Base-by-base conservation (phyloP, 1,140 invertebrate genomes). In the Watersipora subatra region DNA sequence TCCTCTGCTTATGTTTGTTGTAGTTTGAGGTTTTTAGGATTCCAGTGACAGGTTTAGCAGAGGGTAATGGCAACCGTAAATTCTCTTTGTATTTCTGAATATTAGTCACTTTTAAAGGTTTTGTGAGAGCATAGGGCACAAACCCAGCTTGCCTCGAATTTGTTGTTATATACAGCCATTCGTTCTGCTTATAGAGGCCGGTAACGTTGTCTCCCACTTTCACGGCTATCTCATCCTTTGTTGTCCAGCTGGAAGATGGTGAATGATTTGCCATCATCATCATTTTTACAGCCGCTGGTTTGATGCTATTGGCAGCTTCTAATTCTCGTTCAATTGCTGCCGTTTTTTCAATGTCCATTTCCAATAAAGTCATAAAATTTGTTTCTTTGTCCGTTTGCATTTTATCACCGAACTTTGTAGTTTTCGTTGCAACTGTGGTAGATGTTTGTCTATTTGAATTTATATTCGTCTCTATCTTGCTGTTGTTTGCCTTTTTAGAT, bases 91-190 rank as follows among this genome's bases (percentile, higher is more conserved):
- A 24, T 28, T 59, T 7, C 22, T 24, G 7, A 57, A 24, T 62
- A 24, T 0, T 28, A 66, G 7, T 62, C n/a, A 24, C 34, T 26
- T 22, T 46, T 20, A 65, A 19, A 0, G 91, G 89, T 0, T 89
- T 88, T 78, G 91, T 93, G 76, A 94, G 94, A 0, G 91, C 92
- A 75, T 92, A 89, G 12, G 93, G 93, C 70, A 96, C 93, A 73
- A 95, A 97, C 1, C 93, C 93, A 80, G 95, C 92, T 76, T 89
- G 86, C 64, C 89, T 82, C 28, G 88, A 89, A 66, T 91, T 89
- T 1, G 89, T 87, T 75, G 94, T 92, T 0, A 95, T 91, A 82
- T 95, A 95, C 0, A 93, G 90, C 93, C 93, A 96, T 73, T 95
- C 93, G 76, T 95, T 94, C 77, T 96, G 92, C 71, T 91, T 83